A percentile compares a stretch with the other conserved stretches of the same genome.
Evolutionary conservation across 2,888 invertebrate genomes (phyloP).

Genomic region (Oscheius sp.): DNA sequence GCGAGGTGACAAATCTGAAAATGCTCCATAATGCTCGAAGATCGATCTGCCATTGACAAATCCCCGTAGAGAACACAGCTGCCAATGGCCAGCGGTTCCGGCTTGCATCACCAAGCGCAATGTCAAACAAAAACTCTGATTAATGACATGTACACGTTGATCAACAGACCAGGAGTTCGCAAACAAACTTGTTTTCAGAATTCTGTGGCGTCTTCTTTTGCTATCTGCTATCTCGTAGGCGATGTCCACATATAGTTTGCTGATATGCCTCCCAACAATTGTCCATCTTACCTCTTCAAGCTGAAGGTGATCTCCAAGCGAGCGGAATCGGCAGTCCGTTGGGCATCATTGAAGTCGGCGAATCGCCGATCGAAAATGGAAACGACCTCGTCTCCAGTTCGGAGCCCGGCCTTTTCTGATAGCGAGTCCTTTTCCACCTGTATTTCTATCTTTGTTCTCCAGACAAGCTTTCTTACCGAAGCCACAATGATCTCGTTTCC

Average conservation of each 20-base stretch:
- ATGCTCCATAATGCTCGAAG: neutral
- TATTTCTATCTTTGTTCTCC: conserved; percentile 2
- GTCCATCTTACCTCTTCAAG: conserved; percentile 43
- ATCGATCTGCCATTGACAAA: neutral
- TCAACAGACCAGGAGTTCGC: no score
- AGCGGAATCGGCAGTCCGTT: conserved; percentile 45
- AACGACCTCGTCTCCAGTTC: conserved; percentile 45
- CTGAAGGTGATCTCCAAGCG: conserved; percentile 51
- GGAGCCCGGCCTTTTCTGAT: conserved; percentile 66
- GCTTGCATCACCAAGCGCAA: conserved; percentile 20
- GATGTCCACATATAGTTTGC: no score
- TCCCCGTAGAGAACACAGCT: neutral
- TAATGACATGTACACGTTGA: conserved; percentile 3
- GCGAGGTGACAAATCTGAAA: conserved; percentile 56
- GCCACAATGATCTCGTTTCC: conserved; percentile 53
- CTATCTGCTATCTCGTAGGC: neutral
- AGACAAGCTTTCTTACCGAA: conserved; percentile 21
- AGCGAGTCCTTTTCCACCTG: conserved; percentile 63
- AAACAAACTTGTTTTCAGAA: no score
- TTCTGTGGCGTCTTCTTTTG: neutral
- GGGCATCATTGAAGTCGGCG: conserved; percentile 45
- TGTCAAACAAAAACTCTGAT: conserved; percentile 24
- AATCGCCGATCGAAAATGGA: conserved; percentile 38
- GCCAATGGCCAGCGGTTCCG: conserved; percentile 19
- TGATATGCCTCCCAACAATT: no score